A percentile compares a stretch with the other conserved stretches of the same genome.
Evolutionary conservation across 2,797 vertebrate genomes (phyloP).

Genomic region (Echiichthys vipera): DNA sequence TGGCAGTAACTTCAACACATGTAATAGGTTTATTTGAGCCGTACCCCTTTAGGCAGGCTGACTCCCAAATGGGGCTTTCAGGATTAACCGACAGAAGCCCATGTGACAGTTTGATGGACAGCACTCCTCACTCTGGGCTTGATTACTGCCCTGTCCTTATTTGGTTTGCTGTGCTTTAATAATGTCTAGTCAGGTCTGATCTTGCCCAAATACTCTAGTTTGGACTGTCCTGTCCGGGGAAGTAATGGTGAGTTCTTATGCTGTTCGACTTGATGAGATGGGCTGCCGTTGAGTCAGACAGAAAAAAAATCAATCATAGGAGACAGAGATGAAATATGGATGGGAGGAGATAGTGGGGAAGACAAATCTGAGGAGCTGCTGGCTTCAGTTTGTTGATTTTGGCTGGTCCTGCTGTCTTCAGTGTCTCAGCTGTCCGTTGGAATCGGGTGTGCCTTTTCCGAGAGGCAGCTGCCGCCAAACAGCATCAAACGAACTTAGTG

Average conservation of each 20-base stretch:
- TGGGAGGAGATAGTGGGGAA: neutral
- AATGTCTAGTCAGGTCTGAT: constrained; percentile 30
- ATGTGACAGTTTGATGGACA: constrained; percentile 31
- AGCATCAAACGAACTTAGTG: constrained; percentile 20
- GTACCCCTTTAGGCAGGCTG: neutral
- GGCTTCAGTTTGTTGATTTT: constrained; percentile 34
- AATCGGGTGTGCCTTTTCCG: constrained; percentile 16
- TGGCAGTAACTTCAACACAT: neutral
- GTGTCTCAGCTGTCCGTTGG: constrained; percentile 25
- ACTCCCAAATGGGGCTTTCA: neutral
- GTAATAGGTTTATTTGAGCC: constrained; percentile 15
- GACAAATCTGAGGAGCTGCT: constrained; percentile 7
- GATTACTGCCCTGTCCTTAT: constrained; percentile 48
- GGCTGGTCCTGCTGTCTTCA: constrained; percentile 21
- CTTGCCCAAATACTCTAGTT: neutral
- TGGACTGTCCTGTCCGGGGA: neutral
- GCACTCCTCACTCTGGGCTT: constrained; percentile 8
- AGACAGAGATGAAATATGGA: neutral
- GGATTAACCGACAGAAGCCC: constrained; percentile 21
- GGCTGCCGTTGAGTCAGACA: constrained; percentile 22
- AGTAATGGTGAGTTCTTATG: neutral
- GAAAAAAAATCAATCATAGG: constrained; percentile 5
- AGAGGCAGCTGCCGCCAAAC: constrained; percentile 44
- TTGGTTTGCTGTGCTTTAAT: constrained; percentile 28
- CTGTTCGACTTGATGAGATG: constrained; percentile 23